These are phyloP conservation scores for Sinonovacula constricta DNA, from an alignment of 1,140 invertebrate genomes.

Conservation along the genomic window DNA sequence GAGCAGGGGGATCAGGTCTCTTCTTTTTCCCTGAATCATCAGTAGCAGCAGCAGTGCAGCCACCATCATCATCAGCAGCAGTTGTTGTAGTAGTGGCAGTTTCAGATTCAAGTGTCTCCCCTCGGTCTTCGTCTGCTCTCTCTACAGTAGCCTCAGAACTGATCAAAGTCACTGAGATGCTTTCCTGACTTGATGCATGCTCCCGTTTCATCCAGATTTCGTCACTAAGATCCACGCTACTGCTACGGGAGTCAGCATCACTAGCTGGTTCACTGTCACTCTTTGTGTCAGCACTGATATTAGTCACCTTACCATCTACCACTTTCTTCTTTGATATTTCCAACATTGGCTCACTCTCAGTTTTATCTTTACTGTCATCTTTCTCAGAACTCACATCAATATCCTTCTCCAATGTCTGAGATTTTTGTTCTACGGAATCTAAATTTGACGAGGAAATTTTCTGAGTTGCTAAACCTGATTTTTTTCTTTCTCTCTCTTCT, in stretches of 20 bases:
- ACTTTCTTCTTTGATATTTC: conserved; percentile 14
- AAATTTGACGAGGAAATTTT: conserved; percentile 38
- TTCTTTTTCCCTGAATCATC: conserved; percentile 33
- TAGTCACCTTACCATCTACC: conserved; percentile 32
- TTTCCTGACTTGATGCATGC: conserved; percentile 36
- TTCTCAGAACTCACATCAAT: conserved; percentile 22
- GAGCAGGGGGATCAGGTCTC: conserved; percentile 48
- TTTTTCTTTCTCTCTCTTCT: conserved; percentile 12
- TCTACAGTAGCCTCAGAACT: too few relatives aligned
- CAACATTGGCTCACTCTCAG: conserved; percentile 26
- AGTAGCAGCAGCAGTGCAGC: not conserved
- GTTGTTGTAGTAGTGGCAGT: not conserved
- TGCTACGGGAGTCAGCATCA: conserved; percentile 47
- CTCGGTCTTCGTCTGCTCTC: too few relatives aligned
- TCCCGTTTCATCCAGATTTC: conserved; percentile 44
- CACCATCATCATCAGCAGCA: conserved; percentile 4
- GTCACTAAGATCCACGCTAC: conserved; percentile 56
- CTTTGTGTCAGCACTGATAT: conserved; percentile 40
- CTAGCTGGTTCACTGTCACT: conserved; percentile 13
- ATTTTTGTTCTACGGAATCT: conserved; percentile 12
- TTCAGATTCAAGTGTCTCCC: too few relatives aligned
- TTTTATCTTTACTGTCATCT: conserved; percentile 18
- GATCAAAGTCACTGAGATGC: conserved; percentile 23
- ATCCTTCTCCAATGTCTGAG: conserved; percentile 36
- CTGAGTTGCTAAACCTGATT: conserved; percentile 27